Percentiles rank a stretch among this genome's conserved stretches.
Evolutionary conservation across 2,113 vertebrate genomes (phyloP).

Genomic region (Ctenomys sociabilis): DNA sequence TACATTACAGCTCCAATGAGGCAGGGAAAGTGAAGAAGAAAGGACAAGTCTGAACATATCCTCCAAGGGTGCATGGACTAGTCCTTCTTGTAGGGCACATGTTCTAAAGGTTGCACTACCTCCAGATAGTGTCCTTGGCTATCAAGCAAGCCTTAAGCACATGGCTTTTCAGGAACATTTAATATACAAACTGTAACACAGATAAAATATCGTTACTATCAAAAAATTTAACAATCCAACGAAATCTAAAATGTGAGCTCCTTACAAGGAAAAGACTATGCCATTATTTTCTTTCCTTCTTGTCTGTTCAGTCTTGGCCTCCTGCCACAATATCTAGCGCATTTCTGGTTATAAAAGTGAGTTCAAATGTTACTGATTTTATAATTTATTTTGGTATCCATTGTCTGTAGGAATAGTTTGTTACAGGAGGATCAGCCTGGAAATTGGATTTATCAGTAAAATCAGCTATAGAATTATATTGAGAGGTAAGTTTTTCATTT

Average conservation of each 20-base stretch:
- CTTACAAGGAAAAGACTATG: background rate
- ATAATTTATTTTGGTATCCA: background rate
- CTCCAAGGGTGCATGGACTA: background rate
- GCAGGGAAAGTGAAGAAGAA: background rate
- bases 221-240: background rate
- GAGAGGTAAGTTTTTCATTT: background rate
- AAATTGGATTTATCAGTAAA: slow-evolving; percentile 52
- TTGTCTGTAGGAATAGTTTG: background rate
- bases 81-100: background rate
- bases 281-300: background rate
- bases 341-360: background rate
- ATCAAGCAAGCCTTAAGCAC: background rate
- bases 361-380: slow-evolving; percentile 27
- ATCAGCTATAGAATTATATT: background rate
- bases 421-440: background rate
- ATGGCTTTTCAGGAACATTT: background rate
- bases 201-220: slow-evolving; percentile 38
- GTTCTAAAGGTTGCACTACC: background rate
- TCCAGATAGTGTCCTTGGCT: background rate
- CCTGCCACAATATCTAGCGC: slow-evolving; percentile 7
- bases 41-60: background rate
- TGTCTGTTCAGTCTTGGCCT: slow-evolving; percentile 1
- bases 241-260: background rate
- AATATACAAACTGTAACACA: background rate
- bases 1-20: background rate